Evolutionary conservation across 2,113 vertebrate species (phyloP), one percentile per base, ranked within the genome.

Genomic region (Alosa alosa): DNA sequence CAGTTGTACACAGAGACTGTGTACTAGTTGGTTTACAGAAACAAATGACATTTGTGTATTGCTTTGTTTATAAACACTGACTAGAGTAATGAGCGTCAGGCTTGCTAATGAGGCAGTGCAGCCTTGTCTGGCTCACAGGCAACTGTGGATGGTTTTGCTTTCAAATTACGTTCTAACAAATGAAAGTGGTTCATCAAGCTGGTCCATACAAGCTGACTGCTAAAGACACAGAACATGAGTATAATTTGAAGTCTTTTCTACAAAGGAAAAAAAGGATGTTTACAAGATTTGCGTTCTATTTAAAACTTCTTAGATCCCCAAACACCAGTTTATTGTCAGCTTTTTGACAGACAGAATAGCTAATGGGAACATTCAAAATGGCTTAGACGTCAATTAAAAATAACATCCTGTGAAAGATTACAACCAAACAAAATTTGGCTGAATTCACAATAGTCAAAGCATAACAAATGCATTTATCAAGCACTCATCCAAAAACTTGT

Each of bases 1-100:
- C 22, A 0, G 1, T 20, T 18, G n/a, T n/a, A 25, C n/a, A 1
- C 60, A 4, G 72, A 17, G 3, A 39, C 36, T 6, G 72, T 4
- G 13, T 15, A 5, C 72, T 5, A 17, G 64, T 31, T 72, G 64
- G 72, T 78, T 78, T 13, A 78, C 39, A 11, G 11, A 78, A 78
- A 78, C 31, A 78, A 39, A 78, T 18, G 31, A 78, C 64, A 36
- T 78, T 41, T 41, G 72, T 78, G 72, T 78, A 41, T 78, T 78
- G 31, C 6, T 39, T 15, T 78, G 72, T 78, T 78, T 78, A 78
- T 17, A 78, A 78, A 13, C 72, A 7, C 1, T 4, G 72, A 39
- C 13, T 41, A 36, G 72, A 78, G 25, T 78, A 78, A 78, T 78
- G 25, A 72, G 7, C 9, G 0, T 36, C 10, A 9, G 10, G 25